Evolutionary conservation across 2,888 invertebrate species (phyloP), one percentile per base, ranked within the genome.

Genomic region (Leucophenga maculata): DNA sequence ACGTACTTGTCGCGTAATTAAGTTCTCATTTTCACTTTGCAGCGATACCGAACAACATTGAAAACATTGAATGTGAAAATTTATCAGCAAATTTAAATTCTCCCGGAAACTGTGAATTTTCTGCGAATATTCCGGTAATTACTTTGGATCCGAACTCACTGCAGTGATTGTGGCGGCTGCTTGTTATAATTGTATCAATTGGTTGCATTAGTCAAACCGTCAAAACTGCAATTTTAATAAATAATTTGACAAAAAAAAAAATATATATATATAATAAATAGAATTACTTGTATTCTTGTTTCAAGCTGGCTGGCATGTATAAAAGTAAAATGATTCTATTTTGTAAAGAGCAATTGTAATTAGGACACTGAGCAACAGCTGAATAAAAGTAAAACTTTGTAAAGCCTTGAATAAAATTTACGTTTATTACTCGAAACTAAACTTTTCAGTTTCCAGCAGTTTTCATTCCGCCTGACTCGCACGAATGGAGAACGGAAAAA

Each of bases 51-150:
- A 65, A 39, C 44, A 44, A 39, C 14, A 60, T 11, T 32, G 67
- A 13, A 54, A 80, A 70, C n/a, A n/a, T n/a, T 67, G 72, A 66
- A n/a, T 48, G 44, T 62, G 69, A 54, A 50, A 1, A 50, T 46
- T n/a, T n/a, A 20, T 31, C 48, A 39, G 54, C 39, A 64, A 68
- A 46, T 55, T 44, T 9, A 22, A 68, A 18, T 13, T 52, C 67
- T 16, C n/a, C 18, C 44, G 20, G n/a, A 50, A 64, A 20, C 22
- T 26, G 18, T 1, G 31, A 31, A 55, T 16, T n/a, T 50, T n/a
- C 18, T 48, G 50, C 52, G 32, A 50, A 31, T n/a, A 48, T 77
- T 75, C 79, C 81, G 65, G 76, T 76, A 69, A 81, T 76, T 18
- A 77, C 70, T 18, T 65, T 80, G 69, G 80, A 77, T 50, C 68